Percentiles rank a stretch among this genome's conserved stretches.
Conservation (phyloP, 2,113 vertebrate species). For the Ellobius talpinus region DNA sequence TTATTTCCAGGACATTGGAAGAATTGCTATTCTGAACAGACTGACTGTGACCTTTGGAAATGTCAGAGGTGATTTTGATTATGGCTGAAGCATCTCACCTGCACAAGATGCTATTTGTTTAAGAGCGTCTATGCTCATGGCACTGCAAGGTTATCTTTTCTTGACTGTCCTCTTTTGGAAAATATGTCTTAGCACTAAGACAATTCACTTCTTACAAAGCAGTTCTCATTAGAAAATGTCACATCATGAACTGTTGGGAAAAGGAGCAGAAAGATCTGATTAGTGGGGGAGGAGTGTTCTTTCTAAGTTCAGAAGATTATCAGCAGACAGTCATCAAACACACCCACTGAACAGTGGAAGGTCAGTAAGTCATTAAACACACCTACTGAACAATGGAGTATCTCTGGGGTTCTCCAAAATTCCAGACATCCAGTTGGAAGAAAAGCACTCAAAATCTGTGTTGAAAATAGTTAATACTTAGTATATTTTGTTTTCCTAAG, state of each 20-base stretch:
- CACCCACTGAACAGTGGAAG: neutral
- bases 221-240: constrained; percentile 77
- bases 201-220: constrained; percentile 38
- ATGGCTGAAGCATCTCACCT: constrained; percentile 6
- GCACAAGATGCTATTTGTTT: neutral
- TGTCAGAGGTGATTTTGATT: constrained; percentile 70
- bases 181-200: constrained; percentile 39
- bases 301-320: neutral
- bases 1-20: constrained; percentile 13
- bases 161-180: constrained; percentile 36
- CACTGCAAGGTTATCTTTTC: neutral
- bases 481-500: neutral
- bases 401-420: constrained; percentile 1
- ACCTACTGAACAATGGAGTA: neutral
- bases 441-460: neutral
- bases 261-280: constrained; percentile 40
- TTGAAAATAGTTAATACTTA: too few species aligned
- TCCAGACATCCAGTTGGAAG: neutral
- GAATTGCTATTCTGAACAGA: neutral
- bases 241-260: constrained; percentile 54
- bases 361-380: neutral
- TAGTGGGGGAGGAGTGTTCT: neutral
- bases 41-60: constrained; percentile 75
- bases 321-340: neutral
- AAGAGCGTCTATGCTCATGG: neutral